Evolutionary conservation across 1,140 invertebrate species (phyloP).

Genomic region (Pseudobourletiella spinata): DNA sequence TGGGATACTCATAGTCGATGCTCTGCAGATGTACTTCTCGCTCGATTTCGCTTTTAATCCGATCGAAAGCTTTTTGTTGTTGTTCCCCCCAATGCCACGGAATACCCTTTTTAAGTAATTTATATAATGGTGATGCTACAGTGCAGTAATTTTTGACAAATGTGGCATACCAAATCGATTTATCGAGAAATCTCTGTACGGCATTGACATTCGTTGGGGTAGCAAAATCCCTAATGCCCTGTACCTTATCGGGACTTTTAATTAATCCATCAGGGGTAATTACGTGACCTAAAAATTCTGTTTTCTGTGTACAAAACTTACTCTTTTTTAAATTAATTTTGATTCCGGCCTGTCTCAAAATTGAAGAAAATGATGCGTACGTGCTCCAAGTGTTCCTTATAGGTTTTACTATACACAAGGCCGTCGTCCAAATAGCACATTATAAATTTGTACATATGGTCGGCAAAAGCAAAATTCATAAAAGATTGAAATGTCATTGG

Average conservation of each 20-base stretch:
- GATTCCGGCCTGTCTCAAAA: constrained; percentile 39
- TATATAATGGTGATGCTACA: constrained; percentile 27
- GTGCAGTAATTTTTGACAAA: constrained; percentile 32
- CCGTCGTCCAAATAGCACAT: constrained; percentile 46
- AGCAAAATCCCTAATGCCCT: constrained; percentile 35
- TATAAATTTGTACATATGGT: constrained; percentile 25
- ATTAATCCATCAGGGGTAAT: constrained; percentile 37
- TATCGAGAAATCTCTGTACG: constrained; percentile 38
- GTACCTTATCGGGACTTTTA: constrained; percentile 38
- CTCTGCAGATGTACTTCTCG: constrained; percentile 7
- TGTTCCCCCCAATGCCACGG: constrained; percentile 12
- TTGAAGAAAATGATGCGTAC: constrained; percentile 39
- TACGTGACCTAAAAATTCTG: constrained; percentile 41
- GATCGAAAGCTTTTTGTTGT: constrained; percentile 28
- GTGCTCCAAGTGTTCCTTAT: constrained; percentile 43
- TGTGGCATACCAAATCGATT: constrained; percentile 31
- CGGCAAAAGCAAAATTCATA: constrained; percentile 38
- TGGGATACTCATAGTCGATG: constrained; percentile 19
- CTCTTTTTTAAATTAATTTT: constrained; percentile 44
- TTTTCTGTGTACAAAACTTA: constrained; percentile 40
- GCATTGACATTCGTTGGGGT: constrained; percentile 16
- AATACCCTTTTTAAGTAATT: constrained; percentile 11
- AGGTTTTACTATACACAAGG: constrained; percentile 39
- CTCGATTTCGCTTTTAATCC: constrained; percentile 15
- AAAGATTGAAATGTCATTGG: constrained; percentile 40